These are phyloP conservation scores for Tokudaia muenninki DNA, from an alignment of 2,797 vertebrate species.

Conservation along the genomic window DNA sequence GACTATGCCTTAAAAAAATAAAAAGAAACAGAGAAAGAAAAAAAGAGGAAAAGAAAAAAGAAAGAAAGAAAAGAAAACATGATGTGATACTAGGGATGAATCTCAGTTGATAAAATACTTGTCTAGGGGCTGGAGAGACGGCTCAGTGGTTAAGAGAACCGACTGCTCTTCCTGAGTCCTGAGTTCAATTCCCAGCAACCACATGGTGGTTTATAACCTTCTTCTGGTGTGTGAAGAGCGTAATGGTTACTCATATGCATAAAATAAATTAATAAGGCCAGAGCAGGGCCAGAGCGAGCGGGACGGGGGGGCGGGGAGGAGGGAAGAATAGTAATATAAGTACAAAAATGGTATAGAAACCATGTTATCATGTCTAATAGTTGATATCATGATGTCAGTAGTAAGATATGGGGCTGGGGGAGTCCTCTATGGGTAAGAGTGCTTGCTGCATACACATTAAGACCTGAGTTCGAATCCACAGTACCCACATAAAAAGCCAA, in stretches of 20 bases:
- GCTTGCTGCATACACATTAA: neutral
- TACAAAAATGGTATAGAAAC: neutral
- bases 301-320: too few species aligned
- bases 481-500: neutral
- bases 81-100: neutral
- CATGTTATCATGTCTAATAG: neutral
- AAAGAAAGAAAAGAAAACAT: neutral
- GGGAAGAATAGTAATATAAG: neutral
- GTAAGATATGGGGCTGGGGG: neutral
- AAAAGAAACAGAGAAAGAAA: too few species aligned
- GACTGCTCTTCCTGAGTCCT: too few species aligned
- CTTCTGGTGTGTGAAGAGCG: too few species aligned
- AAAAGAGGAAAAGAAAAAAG: too few species aligned
- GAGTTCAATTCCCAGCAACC: too few species aligned
- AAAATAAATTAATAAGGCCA: too few species aligned
- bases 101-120: neutral
- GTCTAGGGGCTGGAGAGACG: neutral
- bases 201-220: too few species aligned
- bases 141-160: too few species aligned
- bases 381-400: neutral
- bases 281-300: too few species aligned
- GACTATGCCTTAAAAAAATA: neutral
- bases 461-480: neutral
- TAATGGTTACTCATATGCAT: too few species aligned
- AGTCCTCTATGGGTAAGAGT: neutral